Evolutionary conservation across 2,888 invertebrate genomes (phyloP).

Genomic region (Lordiphosa fenestrarum): DNA sequence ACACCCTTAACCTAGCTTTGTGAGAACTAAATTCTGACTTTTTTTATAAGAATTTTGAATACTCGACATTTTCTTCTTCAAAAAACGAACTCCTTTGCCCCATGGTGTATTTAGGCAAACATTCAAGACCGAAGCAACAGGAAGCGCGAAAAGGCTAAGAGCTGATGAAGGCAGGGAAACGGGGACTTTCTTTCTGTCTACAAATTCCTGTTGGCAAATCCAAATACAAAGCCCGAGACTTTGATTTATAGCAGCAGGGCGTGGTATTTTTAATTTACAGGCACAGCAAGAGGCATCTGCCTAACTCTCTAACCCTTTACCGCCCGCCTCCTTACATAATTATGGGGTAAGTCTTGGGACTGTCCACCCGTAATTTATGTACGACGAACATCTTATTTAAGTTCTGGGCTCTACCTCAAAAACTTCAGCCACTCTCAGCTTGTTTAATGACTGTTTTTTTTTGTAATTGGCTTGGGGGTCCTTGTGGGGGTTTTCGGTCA

Average conservation of each 20-base stretch:
- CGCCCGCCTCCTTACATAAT: constrained; percentile 51
- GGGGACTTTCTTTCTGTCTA: constrained; percentile 33
- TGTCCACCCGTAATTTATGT: constrained; percentile 49
- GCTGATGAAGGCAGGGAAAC: constrained; percentile 5
- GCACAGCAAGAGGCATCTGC: constrained; percentile 11
- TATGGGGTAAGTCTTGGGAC: constrained; percentile 32
- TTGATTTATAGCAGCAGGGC: constrained; percentile 70
- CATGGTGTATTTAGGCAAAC: too few species aligned
- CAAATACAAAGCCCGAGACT: constrained; percentile 63
- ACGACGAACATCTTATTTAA: constrained; percentile 43
- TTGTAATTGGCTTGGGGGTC: constrained; percentile 44
- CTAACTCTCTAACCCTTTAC: constrained; percentile 43
- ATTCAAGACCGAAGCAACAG: constrained; percentile 52
- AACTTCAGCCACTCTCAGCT: constrained; percentile 38
- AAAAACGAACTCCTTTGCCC: too few species aligned
- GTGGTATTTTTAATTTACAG: constrained; percentile 72
- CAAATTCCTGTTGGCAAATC: constrained; percentile 71
- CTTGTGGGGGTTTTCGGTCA: constrained; percentile 16
- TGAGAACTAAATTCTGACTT: too few species aligned
- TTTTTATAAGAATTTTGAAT: too few species aligned
- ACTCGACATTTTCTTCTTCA: too few species aligned
- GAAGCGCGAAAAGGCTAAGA: constrained; percentile 38
- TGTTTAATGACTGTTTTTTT: constrained; percentile 43
- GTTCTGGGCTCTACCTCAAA: constrained; percentile 15
- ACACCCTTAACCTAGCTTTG: too few species aligned